Evolutionary conservation across 1,140 invertebrate genomes (phyloP).

Genomic region (Papilio aristodemus): DNA sequence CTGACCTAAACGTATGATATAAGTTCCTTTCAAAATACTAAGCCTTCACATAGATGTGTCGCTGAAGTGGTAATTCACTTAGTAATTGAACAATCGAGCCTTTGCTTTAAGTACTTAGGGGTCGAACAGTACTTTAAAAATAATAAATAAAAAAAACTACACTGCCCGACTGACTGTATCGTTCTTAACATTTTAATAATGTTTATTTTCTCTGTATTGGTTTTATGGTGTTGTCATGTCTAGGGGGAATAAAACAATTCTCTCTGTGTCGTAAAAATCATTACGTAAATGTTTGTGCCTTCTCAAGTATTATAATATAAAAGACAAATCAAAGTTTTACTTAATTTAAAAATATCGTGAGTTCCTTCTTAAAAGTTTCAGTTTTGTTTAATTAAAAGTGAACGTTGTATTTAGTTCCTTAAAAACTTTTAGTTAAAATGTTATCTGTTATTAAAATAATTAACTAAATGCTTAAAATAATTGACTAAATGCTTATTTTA

Average conservation of each 20-base stretch:
- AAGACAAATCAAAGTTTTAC: neutral
- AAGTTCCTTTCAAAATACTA: neutral
- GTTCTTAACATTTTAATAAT: no score
- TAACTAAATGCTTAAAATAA: neutral
- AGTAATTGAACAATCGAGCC: neutral
- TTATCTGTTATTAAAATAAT: neutral
- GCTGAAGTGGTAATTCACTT: conserved; percentile 3
- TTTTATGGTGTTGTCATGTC: no score
- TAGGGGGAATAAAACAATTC: no score
- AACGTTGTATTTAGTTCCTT: neutral
- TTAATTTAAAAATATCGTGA: neutral
- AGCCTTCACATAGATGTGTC: neutral
- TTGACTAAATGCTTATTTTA: neutral
- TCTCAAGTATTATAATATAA: no score
- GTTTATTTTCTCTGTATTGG: no score
- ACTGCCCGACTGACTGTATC: no score
- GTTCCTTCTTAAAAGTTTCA: neutral
- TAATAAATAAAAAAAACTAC: neutral
- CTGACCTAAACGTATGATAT: conserved; percentile 12
- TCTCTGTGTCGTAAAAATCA: no score
- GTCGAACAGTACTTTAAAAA: conserved; percentile 1
- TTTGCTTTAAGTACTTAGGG: neutral
- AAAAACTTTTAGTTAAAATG: conserved; percentile 14
- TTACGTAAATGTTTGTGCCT: no score
- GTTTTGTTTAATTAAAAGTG: neutral